Base-by-base conservation (phyloP, 1,140 invertebrate species). In the Rhopalosiphum padi region DNA sequence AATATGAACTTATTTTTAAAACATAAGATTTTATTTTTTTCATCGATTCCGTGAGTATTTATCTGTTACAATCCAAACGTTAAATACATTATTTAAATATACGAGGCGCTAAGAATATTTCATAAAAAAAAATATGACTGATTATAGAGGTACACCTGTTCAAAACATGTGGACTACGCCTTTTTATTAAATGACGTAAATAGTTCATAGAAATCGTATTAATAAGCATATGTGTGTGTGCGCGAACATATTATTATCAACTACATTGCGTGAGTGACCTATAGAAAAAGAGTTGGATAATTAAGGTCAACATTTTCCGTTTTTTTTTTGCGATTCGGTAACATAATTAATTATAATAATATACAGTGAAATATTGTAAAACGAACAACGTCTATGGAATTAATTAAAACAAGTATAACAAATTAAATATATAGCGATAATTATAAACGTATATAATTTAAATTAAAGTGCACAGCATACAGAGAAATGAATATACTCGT, bases 341-440 rank as follows among this genome's bases (percentile, higher is more conserved):
- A 85, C 37, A 41, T 85, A 43, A 85, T 85, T 85, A 85, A 85
- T 85, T 41, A 85, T 43, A 85, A 85, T 85, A 85, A 85, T 85
- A 85, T 30, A 85, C 23, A 25, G 11, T 43, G 9, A 43, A 43
- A 85, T 85, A 85, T 41, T 41, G 37, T 41, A 85, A 85, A 85
- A 85, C 83, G 83, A 85, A 43, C 8, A 85, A 41, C 23, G 41
- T 85, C 22, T 41, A 85, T 25, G 83, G 23, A 85, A 85, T 43
- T 41, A 30, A 85, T 43, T 85, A 85, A 85, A 85, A 43, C 37
- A 85, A 85, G 41, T 43, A 85, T 41, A 43, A 43, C 83, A 85
- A 85, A 85, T 41, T 83, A 25, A 85, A 43, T 25, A 85, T 25
- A 85, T 25, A 11, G 23, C 23, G 9, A 25, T 43, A 30, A 85